phyloP scores from a whole-genome alignment of 2,113 vertebrate species.

The Coptodon rendalli region DNA sequence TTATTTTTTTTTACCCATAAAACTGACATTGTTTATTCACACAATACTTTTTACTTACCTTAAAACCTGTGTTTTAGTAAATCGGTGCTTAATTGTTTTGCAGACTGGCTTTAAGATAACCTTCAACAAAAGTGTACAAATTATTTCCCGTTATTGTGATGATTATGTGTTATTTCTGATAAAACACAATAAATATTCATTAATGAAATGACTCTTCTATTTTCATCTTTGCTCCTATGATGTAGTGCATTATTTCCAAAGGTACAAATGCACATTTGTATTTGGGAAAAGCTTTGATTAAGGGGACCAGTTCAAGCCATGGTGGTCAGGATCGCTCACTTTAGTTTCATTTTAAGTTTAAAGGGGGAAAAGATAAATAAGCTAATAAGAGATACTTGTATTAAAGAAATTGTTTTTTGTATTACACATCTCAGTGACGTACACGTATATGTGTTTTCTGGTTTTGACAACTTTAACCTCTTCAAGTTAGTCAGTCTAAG shows the following conservation, averaged over 20 bases:
- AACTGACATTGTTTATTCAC: neutral
- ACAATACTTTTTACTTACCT: neutral
- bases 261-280: neutral
- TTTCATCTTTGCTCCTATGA: neutral
- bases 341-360: neutral
- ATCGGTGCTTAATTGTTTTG: neutral
- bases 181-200: neutral
- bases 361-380: neutral
- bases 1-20: neutral
- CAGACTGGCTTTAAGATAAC: neutral
- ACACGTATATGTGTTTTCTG: neutral
- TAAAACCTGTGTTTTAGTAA: neutral
- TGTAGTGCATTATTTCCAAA: neutral
- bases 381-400: neutral
- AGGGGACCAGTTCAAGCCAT: neutral
- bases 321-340: neutral
- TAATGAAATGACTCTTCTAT: neutral
- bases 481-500: neutral
- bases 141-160: neutral
- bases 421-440: neutral
- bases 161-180: neutral
- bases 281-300: neutral
- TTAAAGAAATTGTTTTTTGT: neutral
- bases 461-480: neutral
- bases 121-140: neutral